A percentile compares a stretch with the other conserved stretches of the same genome.
Conservation (phyloP, 2,888 invertebrate genomes). For the Eueremaeus valkanovi region DNA sequence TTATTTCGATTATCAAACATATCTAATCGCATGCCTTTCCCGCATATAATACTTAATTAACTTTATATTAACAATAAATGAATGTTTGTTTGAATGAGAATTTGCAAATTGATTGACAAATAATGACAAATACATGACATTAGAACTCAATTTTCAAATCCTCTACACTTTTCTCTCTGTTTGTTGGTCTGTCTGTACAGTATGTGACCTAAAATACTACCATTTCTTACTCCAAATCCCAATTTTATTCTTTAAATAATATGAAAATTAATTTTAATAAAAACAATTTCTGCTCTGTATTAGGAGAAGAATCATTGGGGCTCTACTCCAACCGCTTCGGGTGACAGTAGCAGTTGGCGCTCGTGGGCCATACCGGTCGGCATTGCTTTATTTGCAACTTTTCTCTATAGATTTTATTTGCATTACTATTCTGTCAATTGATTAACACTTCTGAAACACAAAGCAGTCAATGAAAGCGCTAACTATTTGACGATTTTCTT, state of each 20-base stretch:
- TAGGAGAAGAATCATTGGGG: conserved; percentile 28
- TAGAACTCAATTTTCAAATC: no score
- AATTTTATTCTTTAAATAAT: no score
- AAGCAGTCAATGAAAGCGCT: background rate
- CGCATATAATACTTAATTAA: no score
- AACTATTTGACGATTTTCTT: background rate
- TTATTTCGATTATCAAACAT: background rate
- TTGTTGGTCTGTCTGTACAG: no score
- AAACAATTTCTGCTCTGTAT: background rate
- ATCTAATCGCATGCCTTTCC: background rate
- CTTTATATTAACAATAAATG: no score
- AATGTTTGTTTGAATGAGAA: no score
- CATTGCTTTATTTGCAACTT: conserved; percentile 50
- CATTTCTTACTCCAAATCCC: no score
- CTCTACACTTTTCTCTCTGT: no score
- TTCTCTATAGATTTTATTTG: conserved; percentile 51
- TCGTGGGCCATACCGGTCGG: conserved; percentile 52
- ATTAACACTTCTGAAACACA: background rate
- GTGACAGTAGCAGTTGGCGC: conserved; percentile 48
- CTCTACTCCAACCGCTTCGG: conserved; percentile 6
- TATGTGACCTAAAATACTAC: no score
- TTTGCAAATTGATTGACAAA: no score
- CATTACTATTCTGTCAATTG: conserved; percentile 32
- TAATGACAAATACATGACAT: no score
- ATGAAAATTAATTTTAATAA: no score